These are phyloP conservation scores for Incurvaria masculella DNA, from an alignment of 2,888 invertebrate genomes.

Conservation along the genomic window DNA sequence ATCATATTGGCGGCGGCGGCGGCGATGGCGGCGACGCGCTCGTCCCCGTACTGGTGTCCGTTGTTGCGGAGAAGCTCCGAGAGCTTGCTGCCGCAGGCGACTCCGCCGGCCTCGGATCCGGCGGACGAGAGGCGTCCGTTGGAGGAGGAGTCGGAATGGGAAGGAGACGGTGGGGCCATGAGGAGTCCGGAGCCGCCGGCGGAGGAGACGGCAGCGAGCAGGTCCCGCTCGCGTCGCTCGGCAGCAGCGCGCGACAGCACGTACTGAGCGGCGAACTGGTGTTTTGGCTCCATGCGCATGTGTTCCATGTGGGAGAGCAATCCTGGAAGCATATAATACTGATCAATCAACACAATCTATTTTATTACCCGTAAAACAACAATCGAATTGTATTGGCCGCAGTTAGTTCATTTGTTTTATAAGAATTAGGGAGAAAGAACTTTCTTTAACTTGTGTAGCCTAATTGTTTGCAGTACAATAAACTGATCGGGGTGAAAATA, in stretches of 20 bases:
- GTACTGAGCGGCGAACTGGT: constrained; percentile 94
- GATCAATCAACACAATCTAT: no score
- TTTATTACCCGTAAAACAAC: no score
- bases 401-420: no score
- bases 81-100: constrained; percentile 59
- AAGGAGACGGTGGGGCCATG: constrained; percentile 80
- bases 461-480: no score
- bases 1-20: constrained; percentile 62
- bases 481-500: no score
- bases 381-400: no score
- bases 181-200: constrained; percentile 63
- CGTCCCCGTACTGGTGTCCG: constrained; percentile 64
- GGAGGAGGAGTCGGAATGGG: constrained; percentile 84
- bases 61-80: constrained; percentile 65
- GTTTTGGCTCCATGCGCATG: constrained; percentile 96
- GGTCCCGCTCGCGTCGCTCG: constrained; percentile 81
- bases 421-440: no score
- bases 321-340: constrained; percentile 61
- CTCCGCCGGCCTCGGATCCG: constrained; percentile 69
- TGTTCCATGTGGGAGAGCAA: constrained; percentile 93
- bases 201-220: constrained; percentile 65
- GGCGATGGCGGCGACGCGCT: constrained; percentile 70
- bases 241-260: constrained; percentile 88
- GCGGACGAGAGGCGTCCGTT: constrained; percentile 79
- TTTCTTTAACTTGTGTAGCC: no score